Evolutionary conservation across 1,140 invertebrate species (phyloP).

Genomic region (Heliconius eleuchia): DNA sequence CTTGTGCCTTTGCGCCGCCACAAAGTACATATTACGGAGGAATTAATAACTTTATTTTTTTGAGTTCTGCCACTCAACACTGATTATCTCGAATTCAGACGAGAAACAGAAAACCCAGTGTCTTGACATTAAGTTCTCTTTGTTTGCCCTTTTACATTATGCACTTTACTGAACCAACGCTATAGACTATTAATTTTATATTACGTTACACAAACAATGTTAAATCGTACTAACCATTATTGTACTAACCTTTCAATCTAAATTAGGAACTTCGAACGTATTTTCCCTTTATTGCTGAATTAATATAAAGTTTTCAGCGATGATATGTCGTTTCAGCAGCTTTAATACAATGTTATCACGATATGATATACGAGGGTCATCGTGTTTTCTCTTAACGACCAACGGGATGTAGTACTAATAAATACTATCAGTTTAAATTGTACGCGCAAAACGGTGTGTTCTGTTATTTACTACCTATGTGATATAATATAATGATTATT

Average conservation of each 20-base stretch:
- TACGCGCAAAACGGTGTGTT: constrained; percentile 7
- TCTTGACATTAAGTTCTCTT: no score
- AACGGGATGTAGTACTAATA: constrained; percentile 21
- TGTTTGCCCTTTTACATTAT: no score
- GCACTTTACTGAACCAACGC: no score
- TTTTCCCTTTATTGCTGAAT: constrained; percentile 32
- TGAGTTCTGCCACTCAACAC: no score
- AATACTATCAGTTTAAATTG: constrained; percentile 27
- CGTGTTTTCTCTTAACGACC: constrained; percentile 32
- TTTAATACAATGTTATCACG: constrained; percentile 34
- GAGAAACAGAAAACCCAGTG: no score
- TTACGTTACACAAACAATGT: not conserved
- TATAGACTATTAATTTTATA: no score
- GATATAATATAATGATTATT: not conserved
- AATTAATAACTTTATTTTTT: no score
- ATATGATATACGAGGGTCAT: constrained; percentile 32
- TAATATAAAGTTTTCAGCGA: constrained; percentile 29
- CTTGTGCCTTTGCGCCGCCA: no score
- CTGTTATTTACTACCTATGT: constrained; percentile 6
- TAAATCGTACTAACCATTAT: not conserved
- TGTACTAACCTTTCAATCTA: constrained; percentile 28
- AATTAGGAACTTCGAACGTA: constrained; percentile 31
- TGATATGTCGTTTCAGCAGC: constrained; percentile 32
- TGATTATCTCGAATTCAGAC: no score
- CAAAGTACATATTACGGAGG: no score